These are phyloP conservation scores for Platynereis dumerilii DNA, from an alignment of 2,888 invertebrate genomes.

Conservation along the genomic window DNA sequence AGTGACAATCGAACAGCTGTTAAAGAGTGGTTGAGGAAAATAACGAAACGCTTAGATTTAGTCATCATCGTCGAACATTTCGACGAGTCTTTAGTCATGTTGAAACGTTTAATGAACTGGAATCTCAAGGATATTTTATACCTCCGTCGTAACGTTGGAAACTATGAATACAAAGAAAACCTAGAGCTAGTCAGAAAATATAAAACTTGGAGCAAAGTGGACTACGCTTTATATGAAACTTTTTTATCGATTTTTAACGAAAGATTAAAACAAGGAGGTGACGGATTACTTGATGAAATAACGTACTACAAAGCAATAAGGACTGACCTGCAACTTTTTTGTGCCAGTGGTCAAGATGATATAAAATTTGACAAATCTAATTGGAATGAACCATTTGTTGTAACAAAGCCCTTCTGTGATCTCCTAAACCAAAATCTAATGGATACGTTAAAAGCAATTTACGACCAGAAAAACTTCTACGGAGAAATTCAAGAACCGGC, in stretches of 20 bases:
- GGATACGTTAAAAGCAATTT: conserved; percentile 16
- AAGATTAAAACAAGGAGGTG: conserved; percentile 41
- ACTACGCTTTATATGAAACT: conserved; percentile 53
- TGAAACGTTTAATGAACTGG: conserved; percentile 59
- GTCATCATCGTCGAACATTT: conserved; percentile 61
- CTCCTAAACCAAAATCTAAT: conserved; percentile 6
- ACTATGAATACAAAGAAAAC: conserved; percentile 32
- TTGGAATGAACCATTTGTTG: conserved; percentile 14
- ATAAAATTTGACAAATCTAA: conserved; percentile 19
- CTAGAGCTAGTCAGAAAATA: conserved; percentile 35
- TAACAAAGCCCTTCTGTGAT: conserved; percentile 15
- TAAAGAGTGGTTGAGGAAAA: conserved; percentile 41
- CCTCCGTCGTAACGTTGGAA: conserved; percentile 42
- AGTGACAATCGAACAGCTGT: conserved; percentile 36
- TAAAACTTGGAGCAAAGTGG: conserved; percentile 49
- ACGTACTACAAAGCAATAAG: conserved; percentile 16
- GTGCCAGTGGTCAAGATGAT: conserved; percentile 2
- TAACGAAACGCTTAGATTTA: conserved; percentile 49
- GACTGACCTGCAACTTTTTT: conserved; percentile 17
- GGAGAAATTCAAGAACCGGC: no score
- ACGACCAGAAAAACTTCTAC: conserved; percentile 7
- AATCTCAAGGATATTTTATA: conserved; percentile 55
- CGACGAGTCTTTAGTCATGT: conserved; percentile 56
- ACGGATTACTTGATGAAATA: conserved; percentile 42
- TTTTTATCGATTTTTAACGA: conserved; percentile 55